phyloP scores from a whole-genome alignment of 2,113 vertebrate species.

The Scalopus aquaticus region DNA sequence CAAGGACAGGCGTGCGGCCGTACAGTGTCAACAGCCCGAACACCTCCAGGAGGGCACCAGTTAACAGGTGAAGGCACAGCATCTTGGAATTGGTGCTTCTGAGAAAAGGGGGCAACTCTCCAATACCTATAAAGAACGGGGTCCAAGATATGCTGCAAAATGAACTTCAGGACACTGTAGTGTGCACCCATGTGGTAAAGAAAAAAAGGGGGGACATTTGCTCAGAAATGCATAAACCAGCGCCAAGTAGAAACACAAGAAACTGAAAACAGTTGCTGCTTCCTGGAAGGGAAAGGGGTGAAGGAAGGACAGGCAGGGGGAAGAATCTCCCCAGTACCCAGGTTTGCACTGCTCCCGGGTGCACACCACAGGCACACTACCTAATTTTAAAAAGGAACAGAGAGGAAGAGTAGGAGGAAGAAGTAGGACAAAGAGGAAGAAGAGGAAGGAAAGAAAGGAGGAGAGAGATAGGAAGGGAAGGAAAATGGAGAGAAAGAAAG shows the following conservation, averaged over 20 bases:
- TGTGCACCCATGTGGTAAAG: neutral
- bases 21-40: neutral
- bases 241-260: neutral
- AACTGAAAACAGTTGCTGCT: neutral
- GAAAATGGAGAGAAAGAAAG: no score
- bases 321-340: neutral
- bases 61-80: no score
- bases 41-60: neutral
- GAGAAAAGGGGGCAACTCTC: neutral
- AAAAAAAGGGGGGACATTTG: fast-evolving
- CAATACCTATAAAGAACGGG: neutral
- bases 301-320: no score
- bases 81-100: neutral
- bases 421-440: no score
- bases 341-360: neutral
- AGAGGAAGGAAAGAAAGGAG: fast-evolving
- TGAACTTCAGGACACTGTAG: no score
- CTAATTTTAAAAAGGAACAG: neutral
- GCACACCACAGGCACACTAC: neutral
- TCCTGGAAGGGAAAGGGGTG: neutral
- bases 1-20: neutral
- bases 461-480: neutral
- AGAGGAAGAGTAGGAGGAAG: neutral
- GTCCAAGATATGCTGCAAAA: neutral
- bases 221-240: fast-evolving